Evolutionary conservation across 2,888 invertebrate genomes (phyloP).

Genomic region (Lasioglossum marginatum): DNA sequence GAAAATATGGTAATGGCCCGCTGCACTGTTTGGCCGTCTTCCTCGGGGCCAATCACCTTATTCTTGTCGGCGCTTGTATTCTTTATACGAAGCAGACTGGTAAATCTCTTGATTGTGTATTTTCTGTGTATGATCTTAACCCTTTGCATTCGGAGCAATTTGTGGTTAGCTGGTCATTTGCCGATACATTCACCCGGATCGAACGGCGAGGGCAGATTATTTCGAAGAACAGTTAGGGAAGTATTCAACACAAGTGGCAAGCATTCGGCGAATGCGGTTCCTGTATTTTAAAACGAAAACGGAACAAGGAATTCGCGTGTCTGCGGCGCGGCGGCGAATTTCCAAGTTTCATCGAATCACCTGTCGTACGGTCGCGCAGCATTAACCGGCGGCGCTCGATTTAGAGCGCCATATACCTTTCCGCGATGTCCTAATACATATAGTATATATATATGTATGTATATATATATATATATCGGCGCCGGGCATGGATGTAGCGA

Average conservation of each 20-base stretch:
- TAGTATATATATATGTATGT: no score
- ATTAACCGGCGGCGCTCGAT: conserved; percentile 40
- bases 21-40: no score
- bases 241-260: neutral
- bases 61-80: no score
- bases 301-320: conserved; percentile 9
- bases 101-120: neutral
- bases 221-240: neutral
- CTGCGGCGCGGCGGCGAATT: conserved; percentile 12
- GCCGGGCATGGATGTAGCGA: conserved; percentile 25
- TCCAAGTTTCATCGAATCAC: conserved; percentile 45
- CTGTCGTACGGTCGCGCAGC: conserved; percentile 49
- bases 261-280: neutral
- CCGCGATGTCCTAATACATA: conserved; percentile 54
- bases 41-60: neutral
- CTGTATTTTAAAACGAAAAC: conserved; percentile 22
- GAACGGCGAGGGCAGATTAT: neutral
- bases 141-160: no score
- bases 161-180: neutral
- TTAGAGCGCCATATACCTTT: conserved; percentile 45
- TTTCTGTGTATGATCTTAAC: no score
- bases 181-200: neutral
- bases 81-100: neutral
- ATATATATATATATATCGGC: conserved; percentile 20
- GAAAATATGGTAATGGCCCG: neutral